Evolutionary conservation across 2,113 vertebrate species (phyloP), one percentile per base, ranked within the genome.

Genomic region (Oreochromis niloticus): DNA sequence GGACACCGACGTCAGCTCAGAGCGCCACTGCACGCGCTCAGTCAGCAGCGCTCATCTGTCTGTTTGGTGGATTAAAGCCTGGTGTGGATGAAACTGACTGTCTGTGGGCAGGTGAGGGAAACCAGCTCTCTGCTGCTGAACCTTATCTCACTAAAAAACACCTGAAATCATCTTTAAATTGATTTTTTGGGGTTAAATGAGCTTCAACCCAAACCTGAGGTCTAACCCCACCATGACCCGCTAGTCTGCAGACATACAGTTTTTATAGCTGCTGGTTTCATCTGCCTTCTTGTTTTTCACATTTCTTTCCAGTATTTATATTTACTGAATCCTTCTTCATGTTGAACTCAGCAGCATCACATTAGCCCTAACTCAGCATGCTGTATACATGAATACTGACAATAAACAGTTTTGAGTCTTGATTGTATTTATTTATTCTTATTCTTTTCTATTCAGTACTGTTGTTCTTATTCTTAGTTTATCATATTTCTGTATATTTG

Each of bases 331-430:
- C 10, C 8, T 22, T 55, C n/a, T 22, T 55, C n/a, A 1, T 2
- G 10, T 11, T 22, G n/a, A 55, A 6, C 10, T 22, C 54, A 36
- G 59, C 59, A 63, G 59, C 59, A 3, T 36, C 59, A n/a, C 32
- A n/a, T 19, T 63, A 36, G 6, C 14, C 3, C 2, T 4, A 0
- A 61, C 57, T 36, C 17, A 63, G 59, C 59, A 0, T 0, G 59
- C 59, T 3, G 59, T 63, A 36, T 6, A 63, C 30, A 1, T 1
- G 1, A 5, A 55, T 19, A 30, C 59, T 19, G 59, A 61, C 30
- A 61, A 34, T 34, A 30, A 61, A 30, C 30, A 34, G 59, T 54
- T n/a, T 2, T 54, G 9, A 54, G 50, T 34, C 0, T 4, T 19
- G 30, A 61, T 61, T 34, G 19, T 61, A 34, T 61, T 34, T 1